Percentiles rank a stretch among this genome's conserved stretches.
phyloP scores from a whole-genome alignment of 2,888 invertebrate genomes.

The Dryadula phaetusa region DNA sequence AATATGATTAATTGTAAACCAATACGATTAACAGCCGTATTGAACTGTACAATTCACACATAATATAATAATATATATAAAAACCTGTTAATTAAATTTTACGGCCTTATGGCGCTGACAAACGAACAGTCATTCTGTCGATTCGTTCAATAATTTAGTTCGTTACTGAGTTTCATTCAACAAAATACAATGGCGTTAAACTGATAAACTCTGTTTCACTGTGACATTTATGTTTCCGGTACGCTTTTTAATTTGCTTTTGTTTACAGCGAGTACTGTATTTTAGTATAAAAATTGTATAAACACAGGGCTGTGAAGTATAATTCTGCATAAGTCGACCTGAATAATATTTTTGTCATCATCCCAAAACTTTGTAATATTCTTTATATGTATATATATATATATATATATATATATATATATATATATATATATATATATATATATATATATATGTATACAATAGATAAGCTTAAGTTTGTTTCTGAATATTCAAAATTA shows the following conservation, averaged over 20 bases:
- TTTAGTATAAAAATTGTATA: background rate
- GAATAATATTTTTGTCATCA: too few species aligned
- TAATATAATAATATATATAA: background rate
- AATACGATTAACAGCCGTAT: slow-evolving; percentile 13
- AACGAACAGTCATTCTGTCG: slow-evolving; percentile 32
- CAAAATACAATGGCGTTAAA: slow-evolving; percentile 29
- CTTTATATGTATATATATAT: too few species aligned
- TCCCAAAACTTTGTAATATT: too few species aligned
- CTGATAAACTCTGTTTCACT: slow-evolving; percentile 19
- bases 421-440: too few species aligned
- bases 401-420: too few species aligned
- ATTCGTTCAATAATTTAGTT: slow-evolving; percentile 23
- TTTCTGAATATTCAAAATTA: too few species aligned
- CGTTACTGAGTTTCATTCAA: slow-evolving; percentile 34
- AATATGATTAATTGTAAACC: slow-evolving; percentile 1
- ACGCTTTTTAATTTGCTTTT: slow-evolving; percentile 13
- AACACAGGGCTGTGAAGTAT: background rate
- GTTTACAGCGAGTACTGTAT: background rate
- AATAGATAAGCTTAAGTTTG: too few species aligned
- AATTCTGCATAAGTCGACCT: background rate
- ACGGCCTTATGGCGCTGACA: slow-evolving; percentile 28
- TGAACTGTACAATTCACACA: background rate
- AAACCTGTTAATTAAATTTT: slow-evolving; percentile 32
- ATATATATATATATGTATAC: too few species aligned
- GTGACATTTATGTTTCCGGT: slow-evolving; percentile 23